Conservation (phyloP, 2,797 vertebrate genomes). For the Selene dorsalis region DNA sequence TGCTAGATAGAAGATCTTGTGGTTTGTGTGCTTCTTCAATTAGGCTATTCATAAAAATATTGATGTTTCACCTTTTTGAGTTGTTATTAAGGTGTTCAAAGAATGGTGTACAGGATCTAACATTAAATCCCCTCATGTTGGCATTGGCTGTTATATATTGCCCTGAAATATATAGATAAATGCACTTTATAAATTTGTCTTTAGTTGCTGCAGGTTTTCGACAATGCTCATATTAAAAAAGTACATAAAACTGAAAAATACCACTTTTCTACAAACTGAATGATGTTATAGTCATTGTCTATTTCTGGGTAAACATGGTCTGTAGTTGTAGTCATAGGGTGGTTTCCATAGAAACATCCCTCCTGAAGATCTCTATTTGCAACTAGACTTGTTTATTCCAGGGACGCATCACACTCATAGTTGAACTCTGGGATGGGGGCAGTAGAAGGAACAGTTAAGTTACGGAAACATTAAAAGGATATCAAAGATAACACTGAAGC, state of each 20-base stretch:
- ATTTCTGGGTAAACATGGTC: slow-evolving; percentile 61
- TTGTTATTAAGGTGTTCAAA: neutral
- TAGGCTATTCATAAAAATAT: neutral
- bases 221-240: neutral
- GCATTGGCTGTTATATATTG: neutral
- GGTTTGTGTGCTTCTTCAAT: neutral
- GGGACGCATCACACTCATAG: slow-evolving; percentile 40
- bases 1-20: neutral
- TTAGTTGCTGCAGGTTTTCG: neutral
- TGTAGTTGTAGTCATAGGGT: slow-evolving; percentile 49
- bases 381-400: slow-evolving; percentile 45
- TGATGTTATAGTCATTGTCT: slow-evolving; percentile 13
- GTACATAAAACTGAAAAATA: neutral
- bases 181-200: neutral
- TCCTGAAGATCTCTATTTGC: slow-evolving; percentile 53
- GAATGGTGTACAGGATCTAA: neutral
- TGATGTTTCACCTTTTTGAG: neutral
- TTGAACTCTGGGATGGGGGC: slow-evolving; percentile 13
- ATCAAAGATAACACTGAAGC: neutral
- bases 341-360: slow-evolving; percentile 78
- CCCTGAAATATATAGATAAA: neutral
- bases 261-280: slow-evolving; percentile 18
- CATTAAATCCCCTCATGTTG: neutral
- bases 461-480: neutral
- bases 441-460: slow-evolving; percentile 10